These are phyloP conservation scores for Crematogaster levior DNA, from an alignment of 2,888 invertebrate genomes.

Conservation along the genomic window DNA sequence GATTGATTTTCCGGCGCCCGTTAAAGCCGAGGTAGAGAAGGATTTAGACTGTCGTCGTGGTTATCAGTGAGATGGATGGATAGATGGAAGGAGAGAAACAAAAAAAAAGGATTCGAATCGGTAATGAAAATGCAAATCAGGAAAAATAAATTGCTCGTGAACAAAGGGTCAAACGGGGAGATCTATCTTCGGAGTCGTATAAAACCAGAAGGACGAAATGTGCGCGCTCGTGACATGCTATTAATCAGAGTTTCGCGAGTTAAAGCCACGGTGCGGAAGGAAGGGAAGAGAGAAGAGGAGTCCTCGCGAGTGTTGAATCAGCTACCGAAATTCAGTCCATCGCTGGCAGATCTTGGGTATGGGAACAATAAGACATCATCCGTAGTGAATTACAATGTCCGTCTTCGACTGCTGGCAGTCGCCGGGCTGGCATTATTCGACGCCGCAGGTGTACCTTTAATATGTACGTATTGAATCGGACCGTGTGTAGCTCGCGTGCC, in stretches of 20 bases:
- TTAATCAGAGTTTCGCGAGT: slow-evolving; percentile 38
- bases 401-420: background rate
- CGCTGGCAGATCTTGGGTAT: background rate
- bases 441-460: slow-evolving; percentile 79
- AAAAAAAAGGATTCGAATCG: slow-evolving; percentile 59
- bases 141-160: slow-evolving; percentile 48
- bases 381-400: background rate
- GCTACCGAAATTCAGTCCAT: slow-evolving; percentile 26
- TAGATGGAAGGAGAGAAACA: background rate
- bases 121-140: slow-evolving; percentile 73
- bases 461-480: slow-evolving; percentile 81
- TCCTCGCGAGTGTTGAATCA: slow-evolving; percentile 13
- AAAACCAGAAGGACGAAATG: slow-evolving; percentile 7
- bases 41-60: background rate
- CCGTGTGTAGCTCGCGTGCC: slow-evolving; percentile 79
- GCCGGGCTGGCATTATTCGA: slow-evolving; percentile 2
- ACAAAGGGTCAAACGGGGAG: slow-evolving; percentile 14
- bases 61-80: background rate
- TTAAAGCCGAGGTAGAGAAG: slow-evolving; percentile 29
- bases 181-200: slow-evolving; percentile 26
- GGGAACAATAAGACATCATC: slow-evolving; percentile 24
- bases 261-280: background rate
- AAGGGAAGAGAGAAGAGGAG: background rate
- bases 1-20: slow-evolving; percentile 37
- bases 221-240: slow-evolving; percentile 31